Conservation (phyloP, 23 tunicate species). For the Aplidium turbinatum region DNA sequence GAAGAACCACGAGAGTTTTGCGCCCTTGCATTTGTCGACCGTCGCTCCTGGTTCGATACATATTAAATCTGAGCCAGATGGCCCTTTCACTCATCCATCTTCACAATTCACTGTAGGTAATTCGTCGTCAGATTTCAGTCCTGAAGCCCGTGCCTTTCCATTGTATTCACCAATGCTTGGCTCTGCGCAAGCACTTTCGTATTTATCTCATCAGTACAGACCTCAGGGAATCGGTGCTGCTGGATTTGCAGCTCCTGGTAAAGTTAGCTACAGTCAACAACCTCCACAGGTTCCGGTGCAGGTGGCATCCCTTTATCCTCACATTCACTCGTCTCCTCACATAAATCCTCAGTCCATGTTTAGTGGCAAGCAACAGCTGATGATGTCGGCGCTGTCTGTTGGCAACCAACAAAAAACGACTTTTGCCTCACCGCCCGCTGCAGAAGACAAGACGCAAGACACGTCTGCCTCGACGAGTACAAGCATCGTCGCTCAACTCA, state of each 20-base stretch:
- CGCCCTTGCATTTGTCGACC: too few relatives aligned
- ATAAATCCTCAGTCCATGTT: constrained; percentile 36
- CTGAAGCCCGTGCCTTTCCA: not conserved
- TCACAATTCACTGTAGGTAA: not conserved
- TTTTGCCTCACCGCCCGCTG: not conserved
- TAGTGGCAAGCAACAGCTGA: constrained; percentile 55
- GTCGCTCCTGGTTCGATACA: too few relatives aligned
- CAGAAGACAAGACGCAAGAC: not conserved
- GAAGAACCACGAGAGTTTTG: too few relatives aligned
- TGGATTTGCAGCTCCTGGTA: constrained; percentile 67
- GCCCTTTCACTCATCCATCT: not conserved
- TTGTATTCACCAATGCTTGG: not conserved
- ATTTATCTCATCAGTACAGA: constrained; percentile 30
- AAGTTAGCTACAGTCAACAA: not conserved
- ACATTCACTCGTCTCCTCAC: constrained; percentile 62
- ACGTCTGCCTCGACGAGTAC: not conserved
- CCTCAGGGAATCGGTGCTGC: constrained; percentile 63
- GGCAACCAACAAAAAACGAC: constrained; percentile 17
- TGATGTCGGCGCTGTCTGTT: constrained; percentile 76
- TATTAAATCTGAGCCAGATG: too few relatives aligned
- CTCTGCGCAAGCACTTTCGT: constrained; percentile 4
- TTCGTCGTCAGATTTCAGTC: constrained; percentile 4
- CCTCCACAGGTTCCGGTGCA: constrained; percentile 18
- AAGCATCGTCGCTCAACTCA: too few relatives aligned
- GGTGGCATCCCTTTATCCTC: constrained; percentile 54